These are phyloP conservation scores for Squalus acanthias DNA, from an alignment of 2,797 vertebrate genomes.

Conservation along the genomic window DNA sequence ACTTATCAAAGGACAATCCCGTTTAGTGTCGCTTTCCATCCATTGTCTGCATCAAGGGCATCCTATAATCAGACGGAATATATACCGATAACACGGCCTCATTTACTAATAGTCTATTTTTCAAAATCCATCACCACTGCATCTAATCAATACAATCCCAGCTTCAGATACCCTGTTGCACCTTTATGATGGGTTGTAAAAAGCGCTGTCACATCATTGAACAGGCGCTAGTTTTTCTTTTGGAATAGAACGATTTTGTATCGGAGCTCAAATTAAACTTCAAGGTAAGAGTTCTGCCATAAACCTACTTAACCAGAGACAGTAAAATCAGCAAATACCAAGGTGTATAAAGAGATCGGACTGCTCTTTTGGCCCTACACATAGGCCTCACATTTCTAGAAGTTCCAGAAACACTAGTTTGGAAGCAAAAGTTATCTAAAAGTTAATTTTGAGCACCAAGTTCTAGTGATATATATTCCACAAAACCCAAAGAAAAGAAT, in stretches of 20 bases:
- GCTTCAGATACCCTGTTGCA: neutral
- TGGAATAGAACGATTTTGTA: neutral
- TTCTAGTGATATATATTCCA: neutral
- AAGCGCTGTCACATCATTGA: neutral
- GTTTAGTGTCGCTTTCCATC: neutral
- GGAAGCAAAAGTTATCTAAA: neutral
- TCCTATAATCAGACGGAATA: neutral
- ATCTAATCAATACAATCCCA: neutral
- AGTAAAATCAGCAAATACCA: neutral
- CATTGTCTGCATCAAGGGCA: neutral
- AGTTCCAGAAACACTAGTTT: conserved; percentile 1
- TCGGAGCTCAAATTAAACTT: neutral
- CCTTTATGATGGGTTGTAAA: neutral
- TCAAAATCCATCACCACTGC: neutral
- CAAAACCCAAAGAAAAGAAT: neutral
- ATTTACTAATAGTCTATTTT: neutral
- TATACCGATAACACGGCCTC: neutral
- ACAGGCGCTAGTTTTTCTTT: neutral
- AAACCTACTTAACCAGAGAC: neutral
- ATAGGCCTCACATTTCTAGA: conserved; percentile 3
- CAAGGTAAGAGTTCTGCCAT: neutral
- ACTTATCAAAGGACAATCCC: neutral
- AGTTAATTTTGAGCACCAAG: neutral
- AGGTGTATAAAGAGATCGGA: neutral
- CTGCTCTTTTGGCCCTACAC: neutral